Conservation (phyloP, 2,888 invertebrate genomes). For the Adelognathus sp. region DNA sequence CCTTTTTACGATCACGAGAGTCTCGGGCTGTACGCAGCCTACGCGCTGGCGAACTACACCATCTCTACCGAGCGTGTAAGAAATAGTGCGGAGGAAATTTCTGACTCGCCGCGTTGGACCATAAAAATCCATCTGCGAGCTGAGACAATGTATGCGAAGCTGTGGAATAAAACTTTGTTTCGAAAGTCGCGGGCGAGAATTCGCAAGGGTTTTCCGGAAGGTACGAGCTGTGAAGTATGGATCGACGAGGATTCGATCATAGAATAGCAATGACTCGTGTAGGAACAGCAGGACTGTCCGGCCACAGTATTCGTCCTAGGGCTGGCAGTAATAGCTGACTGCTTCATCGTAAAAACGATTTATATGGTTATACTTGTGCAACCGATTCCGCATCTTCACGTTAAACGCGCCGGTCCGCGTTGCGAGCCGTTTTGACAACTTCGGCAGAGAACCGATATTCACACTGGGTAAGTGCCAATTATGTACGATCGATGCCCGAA, state of each 20-base stretch:
- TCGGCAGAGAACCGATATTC: no score
- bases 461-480: no score
- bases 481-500: no score
- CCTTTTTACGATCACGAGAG: conserved; percentile 47
- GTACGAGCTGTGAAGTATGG: neutral
- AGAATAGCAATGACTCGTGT: neutral
- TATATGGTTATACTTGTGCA: no score
- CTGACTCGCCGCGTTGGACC: neutral
- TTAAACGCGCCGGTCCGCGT: no score
- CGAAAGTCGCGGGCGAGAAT: neutral
- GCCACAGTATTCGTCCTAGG: no score
- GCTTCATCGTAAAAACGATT: no score
- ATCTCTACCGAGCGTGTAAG: neutral
- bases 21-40: conserved; percentile 20
- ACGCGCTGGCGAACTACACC: neutral
- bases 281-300: no score
- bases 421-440: no score
- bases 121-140: conserved; percentile 37
- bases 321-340: no score
- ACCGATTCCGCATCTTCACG: no score
- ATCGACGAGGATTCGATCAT: neutral
- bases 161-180: neutral
- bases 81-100: neutral
- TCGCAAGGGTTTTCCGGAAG: neutral
- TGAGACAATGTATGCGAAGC: neutral